Conservation (phyloP, 2,113 vertebrate species). For the Coptodon bakossiorum region DNA sequence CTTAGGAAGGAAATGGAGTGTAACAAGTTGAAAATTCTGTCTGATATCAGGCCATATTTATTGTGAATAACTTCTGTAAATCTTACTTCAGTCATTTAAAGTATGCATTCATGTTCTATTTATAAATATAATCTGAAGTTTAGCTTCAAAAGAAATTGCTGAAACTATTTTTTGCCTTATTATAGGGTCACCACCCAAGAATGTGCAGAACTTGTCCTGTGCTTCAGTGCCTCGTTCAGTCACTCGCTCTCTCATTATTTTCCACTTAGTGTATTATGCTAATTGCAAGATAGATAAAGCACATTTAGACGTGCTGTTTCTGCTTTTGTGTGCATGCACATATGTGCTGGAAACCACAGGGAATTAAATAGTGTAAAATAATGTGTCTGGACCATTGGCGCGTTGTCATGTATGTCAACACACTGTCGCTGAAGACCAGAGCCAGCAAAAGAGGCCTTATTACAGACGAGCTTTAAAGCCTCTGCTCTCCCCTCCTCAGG, state of each 20-base stretch:
- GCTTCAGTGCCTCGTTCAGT: not conserved
- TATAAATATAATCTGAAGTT: not conserved
- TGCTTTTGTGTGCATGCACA: not conserved
- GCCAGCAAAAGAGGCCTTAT: not conserved
- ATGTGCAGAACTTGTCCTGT: not conserved
- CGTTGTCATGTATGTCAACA: slow-evolving; percentile 16
- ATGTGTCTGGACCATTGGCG: not conserved
- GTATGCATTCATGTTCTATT: not conserved
- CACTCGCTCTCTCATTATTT: not conserved
- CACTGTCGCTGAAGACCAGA: slow-evolving; percentile 11
- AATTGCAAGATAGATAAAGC: not conserved
- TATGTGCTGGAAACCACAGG: not conserved
- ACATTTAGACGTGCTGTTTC: not conserved
- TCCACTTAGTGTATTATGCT: not conserved
- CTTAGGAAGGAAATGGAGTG: not conserved
- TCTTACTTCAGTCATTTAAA: not conserved
- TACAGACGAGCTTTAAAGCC: not conserved
- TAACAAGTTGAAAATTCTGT: not conserved
- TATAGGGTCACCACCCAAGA: not conserved
- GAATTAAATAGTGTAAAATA: not conserved
- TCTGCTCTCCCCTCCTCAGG: not conserved
- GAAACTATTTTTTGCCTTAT: not conserved
- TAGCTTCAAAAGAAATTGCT: not conserved
- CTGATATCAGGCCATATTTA: not conserved
- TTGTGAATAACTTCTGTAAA: not conserved